Base-by-base conservation (phyloP, 2,797 vertebrate species). In the Eulemur rubriventer region DNA sequence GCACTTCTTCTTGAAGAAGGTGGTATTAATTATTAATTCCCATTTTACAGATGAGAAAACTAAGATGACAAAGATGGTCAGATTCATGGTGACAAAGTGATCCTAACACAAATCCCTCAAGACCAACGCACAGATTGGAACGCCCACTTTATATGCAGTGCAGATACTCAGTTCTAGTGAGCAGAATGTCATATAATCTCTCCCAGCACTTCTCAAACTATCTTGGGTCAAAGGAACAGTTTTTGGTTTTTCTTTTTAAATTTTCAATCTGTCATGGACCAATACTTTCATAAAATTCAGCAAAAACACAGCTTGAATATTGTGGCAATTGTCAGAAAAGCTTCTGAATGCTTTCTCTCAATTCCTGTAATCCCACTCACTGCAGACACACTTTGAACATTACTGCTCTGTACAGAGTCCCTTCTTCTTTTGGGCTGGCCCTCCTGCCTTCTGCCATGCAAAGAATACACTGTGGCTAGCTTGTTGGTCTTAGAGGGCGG, bases 11-110 rank as follows among this genome's bases (percentile, higher is more conserved):
- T 94, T 24, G 13, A 91, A n/a, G 85, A 87, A 92, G 43, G 43
- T 70, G 43, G 22, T 43, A 43, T 22, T 89, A 72, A 52, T 79
- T 43, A 86, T 22, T 11, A 69, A 80, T 41, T 82, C 41, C 48
- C 57, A 94, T 41, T 75, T 81, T 85, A 89, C 33, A 84, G 55
- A 89, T 52, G 11, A 85, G 50, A 85, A 93, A 95, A 91, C 50
- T 63, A 43, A 70, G 73, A 48, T 20, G 80, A 95, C 18, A 67
- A 79, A 67, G 38, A 72, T 41, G 55, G 38, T 22, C 75, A 89
- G 61, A 72, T 73, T 70, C 52, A 41, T 80, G 35, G 10, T 81
- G 57, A 91, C 35, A 83, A 72, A 70, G 41, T 48, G 35, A 28
- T 41, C 72, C 16, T 22, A 75, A 79, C 33, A 67, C n/a, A 94